Conservation (phyloP, 1,140 invertebrate genomes). For the Conus ventricosus region DNA sequence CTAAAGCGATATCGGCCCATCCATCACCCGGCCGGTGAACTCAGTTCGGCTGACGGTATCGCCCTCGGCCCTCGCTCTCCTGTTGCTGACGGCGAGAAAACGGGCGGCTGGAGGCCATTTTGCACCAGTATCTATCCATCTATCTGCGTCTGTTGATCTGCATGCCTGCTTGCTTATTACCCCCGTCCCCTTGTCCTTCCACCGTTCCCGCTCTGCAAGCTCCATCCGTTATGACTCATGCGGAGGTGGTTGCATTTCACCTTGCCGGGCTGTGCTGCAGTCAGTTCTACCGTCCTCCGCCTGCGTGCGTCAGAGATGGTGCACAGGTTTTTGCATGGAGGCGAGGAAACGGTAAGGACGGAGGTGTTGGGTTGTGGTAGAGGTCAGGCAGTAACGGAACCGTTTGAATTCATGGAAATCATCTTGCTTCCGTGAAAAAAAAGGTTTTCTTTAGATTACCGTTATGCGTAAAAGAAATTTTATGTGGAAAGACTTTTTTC, state of each 20-base stretch:
- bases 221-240: neutral
- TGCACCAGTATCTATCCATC: neutral
- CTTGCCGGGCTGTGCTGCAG: neutral
- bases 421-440: too few relatives aligned
- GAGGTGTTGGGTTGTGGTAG: too few relatives aligned
- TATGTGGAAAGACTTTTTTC: too few relatives aligned
- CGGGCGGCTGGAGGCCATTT: neutral
- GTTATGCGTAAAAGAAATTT: too few relatives aligned
- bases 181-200: neutral
- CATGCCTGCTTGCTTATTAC: neutral
- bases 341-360: too few relatives aligned
- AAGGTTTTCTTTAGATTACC: too few relatives aligned
- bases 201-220: neutral
- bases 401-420: too few relatives aligned
- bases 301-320: neutral
- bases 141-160: conserved; percentile 1
- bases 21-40: neutral
- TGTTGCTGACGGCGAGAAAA: neutral
- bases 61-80: neutral
- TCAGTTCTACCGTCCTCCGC: neutral
- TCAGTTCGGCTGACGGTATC: neutral
- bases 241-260: conserved; percentile 5
- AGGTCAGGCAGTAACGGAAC: too few relatives aligned
- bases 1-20: neutral
- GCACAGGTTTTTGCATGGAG: too few relatives aligned